Conservation (phyloP, 2,113 vertebrate genomes). For the Semnornis frantzii region DNA sequence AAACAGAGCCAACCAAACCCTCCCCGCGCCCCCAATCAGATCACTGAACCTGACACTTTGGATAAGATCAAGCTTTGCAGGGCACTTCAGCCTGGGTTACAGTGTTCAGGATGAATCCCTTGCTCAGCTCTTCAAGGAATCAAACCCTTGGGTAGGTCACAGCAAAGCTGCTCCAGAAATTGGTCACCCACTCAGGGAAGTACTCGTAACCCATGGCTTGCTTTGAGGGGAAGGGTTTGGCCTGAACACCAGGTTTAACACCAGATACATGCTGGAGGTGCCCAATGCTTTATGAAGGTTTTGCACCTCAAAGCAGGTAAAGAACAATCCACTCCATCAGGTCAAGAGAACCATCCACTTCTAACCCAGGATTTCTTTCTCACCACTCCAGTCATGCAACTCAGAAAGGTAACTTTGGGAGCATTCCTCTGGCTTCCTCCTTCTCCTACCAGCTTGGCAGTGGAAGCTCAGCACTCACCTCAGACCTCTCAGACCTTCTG, state of each 20-base stretch:
- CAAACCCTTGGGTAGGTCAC: not conserved
- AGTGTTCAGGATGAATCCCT: not conserved
- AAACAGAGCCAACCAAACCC: not conserved
- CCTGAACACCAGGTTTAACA: not conserved
- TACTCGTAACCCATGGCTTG: not conserved
- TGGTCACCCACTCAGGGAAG: not conserved
- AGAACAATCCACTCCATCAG: not conserved
- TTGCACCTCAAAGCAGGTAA: not conserved
- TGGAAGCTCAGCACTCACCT: no score
- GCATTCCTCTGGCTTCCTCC: no score
- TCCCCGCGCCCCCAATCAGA: not conserved
- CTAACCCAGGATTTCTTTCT: no score
- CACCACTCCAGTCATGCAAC: no score
- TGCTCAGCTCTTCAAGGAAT: not conserved
- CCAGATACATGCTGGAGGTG: not conserved
- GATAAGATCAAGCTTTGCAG: not conserved
- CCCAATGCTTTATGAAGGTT: not conserved
- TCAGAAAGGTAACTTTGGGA: no score
- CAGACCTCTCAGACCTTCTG: no score
- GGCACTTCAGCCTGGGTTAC: not conserved
- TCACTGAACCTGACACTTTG: not conserved
- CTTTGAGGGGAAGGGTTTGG: not conserved
- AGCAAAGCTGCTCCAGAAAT: not conserved
- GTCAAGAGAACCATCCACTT: no score
- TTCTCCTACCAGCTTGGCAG: no score